Percentiles rank a stretch among this genome's conserved stretches.
phyloP scores from a whole-genome alignment of 2,113 vertebrate genomes.

The Lathamus discolor region DNA sequence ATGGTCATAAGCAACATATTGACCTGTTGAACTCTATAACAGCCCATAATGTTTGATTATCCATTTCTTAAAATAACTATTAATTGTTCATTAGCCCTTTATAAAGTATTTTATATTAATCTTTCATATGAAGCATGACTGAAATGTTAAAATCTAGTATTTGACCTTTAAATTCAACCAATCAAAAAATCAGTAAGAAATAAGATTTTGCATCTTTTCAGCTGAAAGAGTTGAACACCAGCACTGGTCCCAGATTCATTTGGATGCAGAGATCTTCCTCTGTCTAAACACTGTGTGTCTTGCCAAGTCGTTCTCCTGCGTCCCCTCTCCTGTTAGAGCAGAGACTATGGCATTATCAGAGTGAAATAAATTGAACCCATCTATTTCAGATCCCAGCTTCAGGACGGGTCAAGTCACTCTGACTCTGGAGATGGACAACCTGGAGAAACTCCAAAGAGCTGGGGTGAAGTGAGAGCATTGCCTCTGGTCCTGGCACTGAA shows the following conservation, averaged over 20 bases:
- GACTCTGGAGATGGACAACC: background rate
- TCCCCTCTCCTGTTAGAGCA: background rate
- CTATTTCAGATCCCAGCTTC: background rate
- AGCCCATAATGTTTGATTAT: conserved; percentile 2
- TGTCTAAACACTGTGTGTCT: background rate
- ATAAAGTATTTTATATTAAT: background rate
- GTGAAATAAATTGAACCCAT: background rate
- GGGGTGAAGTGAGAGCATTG: background rate
- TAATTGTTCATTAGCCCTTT: conserved; percentile 18
- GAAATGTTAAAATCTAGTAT: background rate
- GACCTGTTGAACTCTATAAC: background rate
- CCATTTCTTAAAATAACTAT: background rate
- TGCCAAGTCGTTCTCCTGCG: background rate
- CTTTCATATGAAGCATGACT: background rate
- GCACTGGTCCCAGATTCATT: background rate
- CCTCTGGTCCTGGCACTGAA: background rate
- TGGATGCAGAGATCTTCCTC: background rate
- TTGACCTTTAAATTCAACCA: background rate
- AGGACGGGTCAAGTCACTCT: background rate
- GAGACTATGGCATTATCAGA: background rate
- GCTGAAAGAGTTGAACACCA: background rate
- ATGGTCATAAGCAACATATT: background rate
- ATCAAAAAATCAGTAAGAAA: background rate
- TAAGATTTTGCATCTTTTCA: background rate
- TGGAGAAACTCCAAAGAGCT: background rate